Base-by-base conservation (phyloP, 2,888 invertebrate species). In the Hedya salicella region DNA sequence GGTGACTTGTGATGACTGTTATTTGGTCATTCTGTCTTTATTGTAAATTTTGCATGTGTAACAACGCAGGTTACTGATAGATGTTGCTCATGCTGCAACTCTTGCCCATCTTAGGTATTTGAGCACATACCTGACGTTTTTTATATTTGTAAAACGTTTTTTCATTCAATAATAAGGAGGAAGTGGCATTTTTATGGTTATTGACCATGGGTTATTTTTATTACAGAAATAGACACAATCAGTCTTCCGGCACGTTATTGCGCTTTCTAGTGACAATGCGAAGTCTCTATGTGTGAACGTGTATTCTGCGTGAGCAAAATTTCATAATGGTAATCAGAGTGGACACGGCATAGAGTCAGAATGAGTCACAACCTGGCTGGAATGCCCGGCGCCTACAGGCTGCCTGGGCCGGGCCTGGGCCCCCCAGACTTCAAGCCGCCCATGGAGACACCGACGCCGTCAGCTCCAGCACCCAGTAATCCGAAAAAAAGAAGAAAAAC, bases 401-500 rank as follows among this genome's bases (percentile, higher is more conserved):
- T 95, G 93, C 95, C 95, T 82, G 95, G 95, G 86, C 95, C 95
- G 72, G 94, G 94, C 75, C 89, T 95, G 80, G 95, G 95, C 76
- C 95, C 94, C 76, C 94, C 95, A 69, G 95, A 95, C 88, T 95
- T 95, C 76, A 95, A 96, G 80, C 94, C 95, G 69, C 95, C 95
- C 65, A 94, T 95, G 93, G 95, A 95, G 80, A 94, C 94, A 68
- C 94, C 94, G 46, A 94, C 94, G 67, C 94, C 93, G n/a, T 94
- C 96, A 56, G 95, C 95, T 66, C 95, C 96, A 75, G 95, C 96
- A 72, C 96, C 96, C 72, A 95, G 95, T 74, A 96, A 96, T 91
- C 96, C 97, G 30, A 97, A 97, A 87, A 98, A 98, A 89, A 94
- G 97, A 78, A 93, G 96, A 87, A 95, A 97, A 93, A 96, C 97